Conservation (phyloP, 2,888 invertebrate species). For the Drosophila melanocephala region DNA sequence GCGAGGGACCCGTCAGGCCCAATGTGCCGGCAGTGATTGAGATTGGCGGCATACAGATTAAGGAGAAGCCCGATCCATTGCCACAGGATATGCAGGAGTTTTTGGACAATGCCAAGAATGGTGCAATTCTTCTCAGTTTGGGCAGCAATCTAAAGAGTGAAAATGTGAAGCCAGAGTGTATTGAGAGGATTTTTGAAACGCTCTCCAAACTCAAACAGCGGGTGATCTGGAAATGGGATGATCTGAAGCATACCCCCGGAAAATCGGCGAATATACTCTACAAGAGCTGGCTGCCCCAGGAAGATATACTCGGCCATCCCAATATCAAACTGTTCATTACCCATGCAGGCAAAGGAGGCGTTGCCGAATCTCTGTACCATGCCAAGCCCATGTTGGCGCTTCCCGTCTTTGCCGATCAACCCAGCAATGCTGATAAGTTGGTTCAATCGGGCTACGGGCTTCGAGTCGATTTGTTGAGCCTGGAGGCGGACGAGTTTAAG, state of each 20-base stretch:
- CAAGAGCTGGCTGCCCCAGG: constrained; percentile 89
- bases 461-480: constrained; percentile 53
- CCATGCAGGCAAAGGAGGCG: constrained; percentile 89
- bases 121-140: constrained; percentile 85
- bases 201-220: constrained; percentile 88
- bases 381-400: constrained; percentile 86
- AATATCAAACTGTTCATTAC: constrained; percentile 88
- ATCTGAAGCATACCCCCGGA: constrained; percentile 85
- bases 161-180: constrained; percentile 86
- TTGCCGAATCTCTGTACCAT: constrained; percentile 88
- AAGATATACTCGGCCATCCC: constrained; percentile 88
- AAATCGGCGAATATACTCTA: constrained; percentile 85
- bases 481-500: constrained; percentile 60
- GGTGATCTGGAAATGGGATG: constrained; percentile 90
- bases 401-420: constrained; percentile 83
- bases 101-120: constrained; percentile 84
- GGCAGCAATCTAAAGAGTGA: constrained; percentile 85
- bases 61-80: constrained; percentile 76
- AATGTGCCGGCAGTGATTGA: constrained; percentile 82
- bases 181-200: constrained; percentile 86
- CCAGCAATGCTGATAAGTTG: constrained; percentile 74
- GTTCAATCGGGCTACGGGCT: constrained; percentile 75
- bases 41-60: constrained; percentile 84
- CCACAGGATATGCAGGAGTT: constrained; percentile 84
- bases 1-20: constrained; percentile 81